Evolutionary conservation across 2,113 vertebrate genomes (phyloP), one percentile per base, ranked within the genome.

Genomic region (Rallus limicola): DNA sequence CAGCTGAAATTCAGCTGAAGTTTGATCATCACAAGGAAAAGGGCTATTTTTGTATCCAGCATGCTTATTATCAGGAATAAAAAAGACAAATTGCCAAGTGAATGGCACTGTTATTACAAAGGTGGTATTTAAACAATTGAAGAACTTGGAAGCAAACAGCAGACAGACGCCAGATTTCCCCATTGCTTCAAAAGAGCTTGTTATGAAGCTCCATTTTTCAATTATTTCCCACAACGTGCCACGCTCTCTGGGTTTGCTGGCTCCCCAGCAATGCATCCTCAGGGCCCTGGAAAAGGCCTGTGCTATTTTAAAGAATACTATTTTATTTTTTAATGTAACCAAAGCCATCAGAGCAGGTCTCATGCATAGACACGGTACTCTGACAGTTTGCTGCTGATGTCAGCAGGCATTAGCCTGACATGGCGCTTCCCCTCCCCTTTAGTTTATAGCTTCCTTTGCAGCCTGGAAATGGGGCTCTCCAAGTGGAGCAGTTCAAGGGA

Each of bases 101-200:
- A 88, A 86, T 56, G 34, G 48, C n/a, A 53, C 55, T 48, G 56
- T 91, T 85, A 55, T 94, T 89, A 60, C 28, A 81, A 90, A 87
- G 77, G 86, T 75, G 68, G 58, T 76, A 83, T 92, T 96, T 87
- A 68, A 86, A 93, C 55, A 64, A 86, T 38, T n/a, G 23, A 48
- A 82, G 70, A 96, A 78, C 63, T 90, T 64, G 24, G 69, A 94
- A 95, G 64, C 76, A 92, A 96, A 95, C 7, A 92, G 64, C 76
- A 88, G 60, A 85, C 93, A 93, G 86, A 64, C 58, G 94, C 85
- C 42, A 93, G 96, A 92, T 23, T 23, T 69, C 69, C 85, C 55
- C 56, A 75, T 81, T 88, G 50, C 72, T 88, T 53, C 59, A 58
- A 90, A 93, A 92, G 76, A 38, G 11, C 3, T 64, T 82, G 82